A percentile compares a stretch with the other conserved stretches of the same genome.
Evolutionary conservation across 2,113 vertebrate genomes (phyloP).

Genomic region (Phalacrocorax pelagicus): DNA sequence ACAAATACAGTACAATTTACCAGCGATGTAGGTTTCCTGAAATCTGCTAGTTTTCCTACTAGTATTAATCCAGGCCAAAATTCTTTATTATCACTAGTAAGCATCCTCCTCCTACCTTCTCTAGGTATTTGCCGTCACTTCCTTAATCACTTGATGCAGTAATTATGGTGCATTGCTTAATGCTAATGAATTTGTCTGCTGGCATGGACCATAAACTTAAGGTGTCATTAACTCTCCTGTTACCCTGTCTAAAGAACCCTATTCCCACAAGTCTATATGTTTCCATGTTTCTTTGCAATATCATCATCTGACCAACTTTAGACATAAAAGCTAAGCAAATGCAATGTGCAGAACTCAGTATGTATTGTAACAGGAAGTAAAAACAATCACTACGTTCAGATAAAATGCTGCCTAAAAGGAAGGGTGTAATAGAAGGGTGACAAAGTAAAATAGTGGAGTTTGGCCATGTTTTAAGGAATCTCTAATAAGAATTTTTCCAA

Average conservation of each 20-base stretch:
- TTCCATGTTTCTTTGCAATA: background rate
- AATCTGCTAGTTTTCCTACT: background rate
- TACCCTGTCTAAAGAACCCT: background rate
- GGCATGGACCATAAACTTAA: background rate
- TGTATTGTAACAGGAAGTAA: background rate
- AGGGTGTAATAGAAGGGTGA: background rate
- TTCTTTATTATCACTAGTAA: background rate
- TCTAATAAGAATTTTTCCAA: background rate
- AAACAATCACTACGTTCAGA: background rate
- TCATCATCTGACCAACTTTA: background rate
- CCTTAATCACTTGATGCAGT: background rate
- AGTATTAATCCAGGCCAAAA: background rate
- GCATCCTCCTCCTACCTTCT: background rate
- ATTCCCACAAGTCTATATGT: background rate
- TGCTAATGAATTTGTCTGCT: background rate
- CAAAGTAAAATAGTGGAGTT: background rate
- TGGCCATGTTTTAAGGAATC: background rate
- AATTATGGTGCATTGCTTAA: background rate
- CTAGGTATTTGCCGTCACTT: background rate
- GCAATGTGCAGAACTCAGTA: background rate
- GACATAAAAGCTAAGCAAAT: background rate
- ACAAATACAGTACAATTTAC: background rate
- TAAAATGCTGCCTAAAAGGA: background rate
- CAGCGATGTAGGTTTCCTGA: background rate
- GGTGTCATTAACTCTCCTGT: background rate